phyloP scores from a whole-genome alignment of 2,797 vertebrate species.

The Pygocentrus nattereri region DNA sequence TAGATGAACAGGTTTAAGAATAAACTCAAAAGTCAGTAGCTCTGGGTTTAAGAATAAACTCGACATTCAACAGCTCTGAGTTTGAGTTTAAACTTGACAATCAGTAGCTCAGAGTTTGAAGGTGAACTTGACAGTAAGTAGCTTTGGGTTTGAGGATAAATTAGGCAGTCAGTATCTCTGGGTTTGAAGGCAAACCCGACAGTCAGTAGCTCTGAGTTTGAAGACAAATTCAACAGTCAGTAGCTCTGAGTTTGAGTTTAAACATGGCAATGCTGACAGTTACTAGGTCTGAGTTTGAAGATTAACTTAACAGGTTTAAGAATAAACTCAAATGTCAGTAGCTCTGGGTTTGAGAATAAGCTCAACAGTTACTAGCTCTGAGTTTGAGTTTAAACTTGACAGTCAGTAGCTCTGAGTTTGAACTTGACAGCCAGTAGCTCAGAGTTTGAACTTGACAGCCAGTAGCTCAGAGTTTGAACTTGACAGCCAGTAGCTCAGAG shows the following conservation, averaged over 20 bases:
- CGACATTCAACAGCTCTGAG: neutral
- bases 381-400: neutral
- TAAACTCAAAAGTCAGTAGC: neutral
- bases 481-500: neutral
- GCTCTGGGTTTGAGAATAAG: neutral
- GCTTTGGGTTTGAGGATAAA: neutral
- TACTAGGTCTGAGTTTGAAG: no score
- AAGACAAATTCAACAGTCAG: no score
- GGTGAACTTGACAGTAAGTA: neutral
- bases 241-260: no score
- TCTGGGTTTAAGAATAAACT: neutral
- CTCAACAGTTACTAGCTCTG: neutral
- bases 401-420: neutral
- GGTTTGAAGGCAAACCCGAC: no score
- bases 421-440: neutral
- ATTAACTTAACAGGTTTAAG: neutral
- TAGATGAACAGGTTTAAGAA: neutral
- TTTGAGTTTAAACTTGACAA: neutral
- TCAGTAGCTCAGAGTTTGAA: neutral
- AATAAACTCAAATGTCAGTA: neutral
- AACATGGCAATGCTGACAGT: no score
- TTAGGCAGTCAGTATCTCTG: no score
- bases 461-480: neutral
- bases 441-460: neutral
- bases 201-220: no score